Evolutionary conservation across 1,140 invertebrate species (phyloP).

Genomic region (Pogonomyrmex barbatus): DNA sequence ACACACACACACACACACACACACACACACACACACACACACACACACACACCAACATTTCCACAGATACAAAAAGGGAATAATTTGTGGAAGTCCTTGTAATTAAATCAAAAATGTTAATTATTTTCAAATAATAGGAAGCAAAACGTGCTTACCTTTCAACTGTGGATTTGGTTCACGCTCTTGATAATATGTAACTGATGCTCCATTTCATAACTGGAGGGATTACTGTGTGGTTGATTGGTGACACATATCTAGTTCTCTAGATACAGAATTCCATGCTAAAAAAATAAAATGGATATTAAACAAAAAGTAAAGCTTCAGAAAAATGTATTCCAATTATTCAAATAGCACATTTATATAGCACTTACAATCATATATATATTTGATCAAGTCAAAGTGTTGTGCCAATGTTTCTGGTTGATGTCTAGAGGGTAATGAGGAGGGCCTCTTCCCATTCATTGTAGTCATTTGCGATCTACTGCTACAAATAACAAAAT

Average conservation of each 20-base stretch:
- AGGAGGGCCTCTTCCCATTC: constrained; percentile 85
- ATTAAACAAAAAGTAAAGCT: constrained; percentile 21
- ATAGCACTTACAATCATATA: constrained; percentile 84
- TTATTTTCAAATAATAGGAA: background rate
- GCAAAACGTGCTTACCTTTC: constrained; percentile 79
- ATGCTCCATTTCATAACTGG: constrained; percentile 82
- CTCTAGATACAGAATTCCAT: constrained; percentile 85
- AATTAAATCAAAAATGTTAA: constrained; percentile 18
- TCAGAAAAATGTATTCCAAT: constrained; percentile 57
- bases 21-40: too few species aligned
- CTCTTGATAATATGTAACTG: constrained; percentile 85
- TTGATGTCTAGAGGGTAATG: constrained; percentile 82
- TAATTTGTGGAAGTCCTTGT: background rate
- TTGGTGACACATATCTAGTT: constrained; percentile 83
- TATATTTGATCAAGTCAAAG: constrained; percentile 87
- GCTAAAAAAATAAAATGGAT: constrained; percentile 73
- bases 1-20: background rate
- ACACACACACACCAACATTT: too few species aligned
- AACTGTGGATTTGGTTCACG: constrained; percentile 84
- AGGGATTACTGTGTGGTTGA: constrained; percentile 79
- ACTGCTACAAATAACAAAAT: constrained; percentile 69
- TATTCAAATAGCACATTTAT: constrained; percentile 8
- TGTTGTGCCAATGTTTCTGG: constrained; percentile 84
- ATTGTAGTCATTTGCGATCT: constrained; percentile 83
- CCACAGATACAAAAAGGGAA: background rate